phyloP scores from a whole-genome alignment of 2,888 invertebrate species.

The Chelonus formosanus region DNA sequence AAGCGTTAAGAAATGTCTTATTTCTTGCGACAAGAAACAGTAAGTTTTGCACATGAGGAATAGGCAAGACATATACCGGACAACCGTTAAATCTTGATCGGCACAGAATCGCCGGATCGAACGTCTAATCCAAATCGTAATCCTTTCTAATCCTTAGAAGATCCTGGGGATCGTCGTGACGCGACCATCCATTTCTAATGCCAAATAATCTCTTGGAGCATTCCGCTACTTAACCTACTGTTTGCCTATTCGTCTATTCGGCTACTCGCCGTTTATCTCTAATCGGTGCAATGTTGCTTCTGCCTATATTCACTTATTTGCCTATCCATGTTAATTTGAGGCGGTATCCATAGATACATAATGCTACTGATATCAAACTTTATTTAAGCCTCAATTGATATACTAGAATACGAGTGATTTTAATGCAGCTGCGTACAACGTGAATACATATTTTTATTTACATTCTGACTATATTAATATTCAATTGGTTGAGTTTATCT shows the following conservation, averaged over 20 bases:
- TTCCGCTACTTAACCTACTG: constrained; percentile 40
- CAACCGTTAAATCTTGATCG: constrained; percentile 51
- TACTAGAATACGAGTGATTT: too few species aligned
- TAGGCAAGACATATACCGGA: constrained; percentile 25
- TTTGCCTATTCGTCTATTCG: constrained; percentile 39
- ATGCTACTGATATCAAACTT: too few species aligned
- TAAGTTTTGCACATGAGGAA: constrained; percentile 15
- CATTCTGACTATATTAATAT: too few species aligned
- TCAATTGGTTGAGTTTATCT: too few species aligned
- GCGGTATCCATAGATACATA: too few species aligned
- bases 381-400: too few species aligned
- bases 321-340: too few species aligned
- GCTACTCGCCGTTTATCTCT: constrained; percentile 20
- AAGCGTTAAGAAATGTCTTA: neutral
- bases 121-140: constrained; percentile 53
- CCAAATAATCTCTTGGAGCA: constrained; percentile 47
- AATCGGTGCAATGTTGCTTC: constrained; percentile 13
- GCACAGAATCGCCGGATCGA: constrained; percentile 48
- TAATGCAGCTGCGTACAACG: too few species aligned
- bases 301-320: constrained; percentile 8
- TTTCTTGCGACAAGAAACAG: constrained; percentile 8
- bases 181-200: constrained; percentile 54
- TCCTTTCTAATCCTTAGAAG: constrained; percentile 53
- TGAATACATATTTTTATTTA: too few species aligned
- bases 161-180: constrained; percentile 46